Conservation (phyloP, 2,888 invertebrate genomes). For the Nephrotoma flavescens region DNA sequence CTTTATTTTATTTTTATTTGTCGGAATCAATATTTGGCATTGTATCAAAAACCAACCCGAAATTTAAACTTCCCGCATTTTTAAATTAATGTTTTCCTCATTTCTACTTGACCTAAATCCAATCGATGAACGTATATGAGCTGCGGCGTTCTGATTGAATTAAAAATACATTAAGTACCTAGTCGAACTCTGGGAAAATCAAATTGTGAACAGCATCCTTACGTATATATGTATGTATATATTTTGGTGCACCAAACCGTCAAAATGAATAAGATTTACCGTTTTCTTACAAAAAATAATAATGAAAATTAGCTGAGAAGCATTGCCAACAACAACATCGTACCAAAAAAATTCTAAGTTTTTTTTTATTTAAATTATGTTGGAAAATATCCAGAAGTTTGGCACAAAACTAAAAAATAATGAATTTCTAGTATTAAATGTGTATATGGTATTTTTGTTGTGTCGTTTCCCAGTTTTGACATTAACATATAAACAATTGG, state of each 20-base stretch:
- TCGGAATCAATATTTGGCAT: neutral
- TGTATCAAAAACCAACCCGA: neutral
- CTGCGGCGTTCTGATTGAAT: neutral
- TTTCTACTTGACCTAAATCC: neutral
- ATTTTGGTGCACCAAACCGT: neutral
- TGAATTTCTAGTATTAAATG: neutral
- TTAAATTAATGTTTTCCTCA: neutral
- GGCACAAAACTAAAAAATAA: neutral
- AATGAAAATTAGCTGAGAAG: neutral
- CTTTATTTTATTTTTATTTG: neutral
- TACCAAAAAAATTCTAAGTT: neutral
- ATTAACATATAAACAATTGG: neutral
- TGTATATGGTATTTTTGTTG: neutral
- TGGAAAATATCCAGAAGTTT: neutral
- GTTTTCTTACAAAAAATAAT: neutral
- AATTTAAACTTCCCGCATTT: neutral
- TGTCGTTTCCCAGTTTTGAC: neutral
- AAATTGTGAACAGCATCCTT: neutral
- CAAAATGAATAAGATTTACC: neutral
- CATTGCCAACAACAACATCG: neutral
- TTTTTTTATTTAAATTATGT: neutral
- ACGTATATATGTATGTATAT: neutral
- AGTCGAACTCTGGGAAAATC: neutral
- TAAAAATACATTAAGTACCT: neutral
- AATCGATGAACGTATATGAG: neutral